Conservation (phyloP, 2,888 invertebrate genomes). For the Cheilosia impressa region DNA sequence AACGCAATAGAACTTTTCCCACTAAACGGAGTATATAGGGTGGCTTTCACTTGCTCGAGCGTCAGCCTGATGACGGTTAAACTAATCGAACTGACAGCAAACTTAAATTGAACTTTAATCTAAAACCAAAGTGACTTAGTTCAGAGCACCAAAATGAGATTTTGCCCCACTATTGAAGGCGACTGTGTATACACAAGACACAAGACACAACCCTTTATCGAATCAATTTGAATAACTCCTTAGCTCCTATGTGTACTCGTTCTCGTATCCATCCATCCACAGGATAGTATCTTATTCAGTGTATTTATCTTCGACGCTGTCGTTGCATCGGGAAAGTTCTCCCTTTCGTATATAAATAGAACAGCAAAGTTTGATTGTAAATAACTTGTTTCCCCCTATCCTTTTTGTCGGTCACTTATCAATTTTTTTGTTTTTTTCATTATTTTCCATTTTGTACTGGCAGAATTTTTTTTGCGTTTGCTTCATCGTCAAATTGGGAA, state of each 20-base stretch:
- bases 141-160: slow-evolving; percentile 36
- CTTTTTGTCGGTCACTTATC: slow-evolving; percentile 17
- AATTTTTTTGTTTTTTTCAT: not conserved
- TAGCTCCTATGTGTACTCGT: not conserved
- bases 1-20: slow-evolving; percentile 41
- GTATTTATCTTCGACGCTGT: not conserved
- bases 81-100: slow-evolving; percentile 73
- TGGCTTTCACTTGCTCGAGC: slow-evolving; percentile 18
- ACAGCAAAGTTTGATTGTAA: slow-evolving; percentile 51
- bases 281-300: not conserved
- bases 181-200: not conserved
- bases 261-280: not conserved
- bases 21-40: slow-evolving; percentile 16
- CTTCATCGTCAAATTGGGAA: slow-evolving; percentile 2
- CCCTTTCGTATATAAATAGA: slow-evolving; percentile 41
- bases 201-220: slow-evolving; percentile 51
- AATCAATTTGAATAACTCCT: slow-evolving; percentile 68
- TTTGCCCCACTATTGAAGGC: not conserved
- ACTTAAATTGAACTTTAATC: slow-evolving; percentile 74
- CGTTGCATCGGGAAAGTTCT: not conserved
- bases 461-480: not conserved
- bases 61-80: slow-evolving; percentile 65
- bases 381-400: slow-evolving; percentile 21
- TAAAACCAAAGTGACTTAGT: slow-evolving; percentile 69
- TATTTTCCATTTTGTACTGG: not conserved